Percentiles rank a stretch among this genome's conserved stretches.
phyloP scores from a whole-genome alignment of 2,113 vertebrate genomes.

The Sturnus vulgaris region DNA sequence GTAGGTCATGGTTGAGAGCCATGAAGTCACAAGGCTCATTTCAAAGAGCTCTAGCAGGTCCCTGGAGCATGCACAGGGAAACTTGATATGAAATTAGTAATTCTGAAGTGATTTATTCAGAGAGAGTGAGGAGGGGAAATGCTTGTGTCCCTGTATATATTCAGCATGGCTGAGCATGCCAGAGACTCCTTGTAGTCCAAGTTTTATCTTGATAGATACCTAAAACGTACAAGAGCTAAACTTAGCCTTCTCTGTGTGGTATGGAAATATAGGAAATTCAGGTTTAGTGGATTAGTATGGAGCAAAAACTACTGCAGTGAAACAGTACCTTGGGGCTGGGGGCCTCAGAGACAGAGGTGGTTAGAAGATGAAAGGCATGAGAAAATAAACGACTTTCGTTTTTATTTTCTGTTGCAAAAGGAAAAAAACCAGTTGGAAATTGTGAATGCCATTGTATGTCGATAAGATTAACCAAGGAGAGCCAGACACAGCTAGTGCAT shows the following conservation, averaged over 20 bases:
- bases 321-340: neutral
- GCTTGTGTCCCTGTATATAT: neutral
- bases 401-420: neutral
- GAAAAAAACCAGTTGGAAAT: neutral
- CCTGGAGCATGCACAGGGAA: neutral
- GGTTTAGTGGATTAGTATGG: neutral
- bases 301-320: neutral
- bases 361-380: neutral
- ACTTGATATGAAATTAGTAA: neutral
- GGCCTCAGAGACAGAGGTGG: neutral
- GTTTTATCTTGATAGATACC: conserved; percentile 40
- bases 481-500: neutral
- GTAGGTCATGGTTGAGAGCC: neutral
- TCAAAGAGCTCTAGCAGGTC: conserved; percentile 4
- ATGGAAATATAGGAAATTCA: neutral
- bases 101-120: neutral
- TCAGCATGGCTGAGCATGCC: neutral
- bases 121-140: conserved; percentile 10
- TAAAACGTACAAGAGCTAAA: conserved; percentile 31
- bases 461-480: neutral
- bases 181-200: conserved; percentile 20
- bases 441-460: neutral
- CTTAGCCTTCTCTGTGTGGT: neutral
- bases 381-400: neutral
- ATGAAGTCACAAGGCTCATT: neutral